Conservation (phyloP, 2,113 vertebrate species). For the Romanogobio albipinnatus region DNA sequence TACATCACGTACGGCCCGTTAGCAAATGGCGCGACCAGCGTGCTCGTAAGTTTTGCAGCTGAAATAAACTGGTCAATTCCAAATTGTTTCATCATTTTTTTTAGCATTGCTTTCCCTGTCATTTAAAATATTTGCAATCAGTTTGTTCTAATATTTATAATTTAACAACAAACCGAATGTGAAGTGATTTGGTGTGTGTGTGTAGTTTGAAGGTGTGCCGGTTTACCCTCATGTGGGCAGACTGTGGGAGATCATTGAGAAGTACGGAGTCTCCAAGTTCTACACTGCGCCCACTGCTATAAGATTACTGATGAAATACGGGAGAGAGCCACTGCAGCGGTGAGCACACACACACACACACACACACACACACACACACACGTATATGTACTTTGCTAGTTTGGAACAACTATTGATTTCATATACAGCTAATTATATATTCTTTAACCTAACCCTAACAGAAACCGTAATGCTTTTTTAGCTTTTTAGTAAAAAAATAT, state of each 20-base stretch:
- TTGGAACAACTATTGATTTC: too few relatives aligned
- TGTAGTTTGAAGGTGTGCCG: constrained; percentile 79
- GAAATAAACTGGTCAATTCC: not conserved
- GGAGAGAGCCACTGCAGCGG: constrained; percentile 73
- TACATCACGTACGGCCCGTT: constrained; percentile 80
- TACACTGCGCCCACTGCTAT: constrained; percentile 81
- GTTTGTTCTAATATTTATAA: not conserved
- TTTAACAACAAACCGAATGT: not conserved
- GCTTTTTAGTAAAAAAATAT: too few relatives aligned
- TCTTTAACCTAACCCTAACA: too few relatives aligned
- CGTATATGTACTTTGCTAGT: too few relatives aligned
- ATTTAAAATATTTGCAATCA: not conserved
- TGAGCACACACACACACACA: constrained; percentile 53
- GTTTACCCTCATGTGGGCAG: constrained; percentile 76
- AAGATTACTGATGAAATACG: constrained; percentile 80
- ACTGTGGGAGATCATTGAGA: constrained; percentile 80
- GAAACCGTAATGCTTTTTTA: too few relatives aligned
- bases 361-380: not conserved
- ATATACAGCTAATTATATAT: too few relatives aligned
- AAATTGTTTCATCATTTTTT: not conserved
- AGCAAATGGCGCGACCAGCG: constrained; percentile 77
- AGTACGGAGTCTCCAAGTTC: constrained; percentile 79
- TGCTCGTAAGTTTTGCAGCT: constrained; percentile 68
- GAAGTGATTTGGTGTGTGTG: constrained; percentile 28
- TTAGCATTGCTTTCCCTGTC: not conserved